Base-by-base conservation (phyloP, 2,888 invertebrate species). In the Temnothorax rugatulus region DNA sequence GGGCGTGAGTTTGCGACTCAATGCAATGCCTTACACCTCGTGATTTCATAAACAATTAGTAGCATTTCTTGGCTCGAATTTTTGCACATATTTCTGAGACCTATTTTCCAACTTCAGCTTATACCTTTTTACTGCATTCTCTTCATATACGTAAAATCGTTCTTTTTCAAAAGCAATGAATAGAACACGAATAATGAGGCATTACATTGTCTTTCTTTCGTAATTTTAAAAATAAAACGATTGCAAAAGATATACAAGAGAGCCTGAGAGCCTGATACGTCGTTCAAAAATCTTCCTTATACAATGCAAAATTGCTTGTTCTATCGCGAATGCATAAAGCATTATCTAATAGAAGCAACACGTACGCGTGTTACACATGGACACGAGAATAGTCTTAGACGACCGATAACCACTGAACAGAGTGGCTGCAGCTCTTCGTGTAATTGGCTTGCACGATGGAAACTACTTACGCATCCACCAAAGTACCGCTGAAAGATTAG, bases 401-500 rank as follows among this genome's bases (percentile, higher is more conserved):
- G 25, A 34, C 29, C 34, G 11, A 34, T 57, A 34, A 71, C 15
- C 25, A 25, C 21, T 21, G 13, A 77, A 57, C 57, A 57, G 47
- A 44, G 9, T 77, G 9, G 15, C 29, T 9, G 13, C 79, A 29
- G 59, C 75, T 74, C 18, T 81, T 81, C 79, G 73, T 57, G 21
- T 59, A 74, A 81, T 74, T 81, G 47, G 21, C 38, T 81, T 18
- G 71, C 11, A 29, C 41, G 41, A 61, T 52, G 41, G 18, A 59
- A 7, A 15, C 29, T 81, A 59, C 47, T 74, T 68, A 59, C 57
- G 47, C 59, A 47, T 59, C 25, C 34, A 25, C 57, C 47, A 29
- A 29, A 79, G 34, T 47, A 38, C 41, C 57, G 44, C 8, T 73
- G 74, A 73, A 38, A 81, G 47, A 81, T 81, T 81, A 73, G 25